phyloP scores from a whole-genome alignment of 2,797 vertebrate species.

The Petrocephalus schoutedeni region DNA sequence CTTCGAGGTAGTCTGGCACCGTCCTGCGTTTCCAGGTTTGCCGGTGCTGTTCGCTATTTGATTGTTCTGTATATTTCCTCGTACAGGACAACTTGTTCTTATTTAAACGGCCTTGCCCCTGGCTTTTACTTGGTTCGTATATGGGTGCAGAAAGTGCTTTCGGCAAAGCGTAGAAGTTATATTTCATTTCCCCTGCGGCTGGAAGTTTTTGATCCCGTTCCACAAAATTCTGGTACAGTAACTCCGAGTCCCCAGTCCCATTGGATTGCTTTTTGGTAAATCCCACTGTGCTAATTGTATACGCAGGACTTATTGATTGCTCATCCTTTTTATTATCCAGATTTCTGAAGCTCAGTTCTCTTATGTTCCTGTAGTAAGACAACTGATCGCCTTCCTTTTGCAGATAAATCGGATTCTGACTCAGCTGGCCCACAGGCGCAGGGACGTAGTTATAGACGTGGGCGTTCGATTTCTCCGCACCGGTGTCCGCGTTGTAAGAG shows the following conservation, averaged over 20 bases:
- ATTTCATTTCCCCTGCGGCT: conserved; percentile 71
- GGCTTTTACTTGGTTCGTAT: conserved; percentile 74
- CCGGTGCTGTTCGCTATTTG: conserved; percentile 81
- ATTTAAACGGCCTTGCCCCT: conserved; percentile 88
- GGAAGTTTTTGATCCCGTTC: conserved; percentile 85
- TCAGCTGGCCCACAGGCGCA: conserved; percentile 91
- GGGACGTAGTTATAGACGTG: conserved; percentile 95
- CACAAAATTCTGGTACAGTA: conserved; percentile 88
- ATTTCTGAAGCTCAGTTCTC: conserved; percentile 79
- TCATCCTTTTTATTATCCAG: conserved; percentile 79
- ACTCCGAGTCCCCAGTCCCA: conserved; percentile 67
- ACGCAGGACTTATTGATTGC: conserved; percentile 67
- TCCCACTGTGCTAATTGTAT: conserved; percentile 86
- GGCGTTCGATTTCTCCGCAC: conserved; percentile 75
- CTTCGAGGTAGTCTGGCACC: conserved; percentile 98
- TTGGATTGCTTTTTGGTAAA: conserved; percentile 75
- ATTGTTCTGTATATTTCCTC: conserved; percentile 81
- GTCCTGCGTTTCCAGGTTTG: conserved; percentile 87
- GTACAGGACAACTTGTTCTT: conserved; percentile 91
- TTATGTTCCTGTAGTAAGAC: conserved; percentile 87
- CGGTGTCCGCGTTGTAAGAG: conserved; percentile 78
- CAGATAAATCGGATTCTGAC: conserved; percentile 97
- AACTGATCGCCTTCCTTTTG: conserved; percentile 89
- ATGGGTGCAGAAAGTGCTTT: conserved; percentile 88
- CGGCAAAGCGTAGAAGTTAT: conserved; percentile 97